These are phyloP conservation scores for Prunella fulvescens DNA, from an alignment of 2,113 vertebrate genomes.

Conservation along the genomic window DNA sequence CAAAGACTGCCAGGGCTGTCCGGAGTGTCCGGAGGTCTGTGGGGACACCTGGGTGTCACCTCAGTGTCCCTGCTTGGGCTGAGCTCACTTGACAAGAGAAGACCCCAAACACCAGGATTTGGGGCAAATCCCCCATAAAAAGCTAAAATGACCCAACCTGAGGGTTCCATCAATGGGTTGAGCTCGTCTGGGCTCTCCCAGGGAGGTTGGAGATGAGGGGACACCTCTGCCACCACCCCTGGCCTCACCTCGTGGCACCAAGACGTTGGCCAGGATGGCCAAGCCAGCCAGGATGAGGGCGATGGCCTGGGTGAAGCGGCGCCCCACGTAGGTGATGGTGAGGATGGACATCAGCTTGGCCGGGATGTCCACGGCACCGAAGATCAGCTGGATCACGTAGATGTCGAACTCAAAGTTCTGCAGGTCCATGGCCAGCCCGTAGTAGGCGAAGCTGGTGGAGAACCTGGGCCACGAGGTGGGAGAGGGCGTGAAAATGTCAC, in stretches of 20 bases:
- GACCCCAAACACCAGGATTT: background rate
- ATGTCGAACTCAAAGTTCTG: slow-evolving; percentile 86
- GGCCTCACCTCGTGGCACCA: background rate
- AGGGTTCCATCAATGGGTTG: accelerated
- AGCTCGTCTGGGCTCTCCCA: accelerated
- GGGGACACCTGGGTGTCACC: background rate
- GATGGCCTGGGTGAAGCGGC: slow-evolving; percentile 59
- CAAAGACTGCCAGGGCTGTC: background rate
- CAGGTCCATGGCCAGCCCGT: slow-evolving; percentile 83
- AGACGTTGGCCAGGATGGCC: slow-evolving; percentile 59
- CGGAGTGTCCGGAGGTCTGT: background rate
- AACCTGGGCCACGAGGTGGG: slow-evolving; percentile 1
- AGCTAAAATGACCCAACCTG: accelerated
- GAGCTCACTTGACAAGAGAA: background rate
- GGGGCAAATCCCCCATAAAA: background rate
- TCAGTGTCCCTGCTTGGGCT: accelerated
- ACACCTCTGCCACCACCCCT: accelerated
- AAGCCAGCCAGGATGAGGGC: slow-evolving; percentile 74
- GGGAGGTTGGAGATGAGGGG: background rate
- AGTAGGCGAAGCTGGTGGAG: slow-evolving; percentile 88
- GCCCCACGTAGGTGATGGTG: slow-evolving; percentile 67
- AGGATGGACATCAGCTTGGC: slow-evolving; percentile 79
- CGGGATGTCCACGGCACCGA: slow-evolving; percentile 83
- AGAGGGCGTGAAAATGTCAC: background rate
- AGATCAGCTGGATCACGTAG: slow-evolving; percentile 86